Conservation (phyloP, 2,888 invertebrate genomes). For the Drosophila fulvimacula region DNA sequence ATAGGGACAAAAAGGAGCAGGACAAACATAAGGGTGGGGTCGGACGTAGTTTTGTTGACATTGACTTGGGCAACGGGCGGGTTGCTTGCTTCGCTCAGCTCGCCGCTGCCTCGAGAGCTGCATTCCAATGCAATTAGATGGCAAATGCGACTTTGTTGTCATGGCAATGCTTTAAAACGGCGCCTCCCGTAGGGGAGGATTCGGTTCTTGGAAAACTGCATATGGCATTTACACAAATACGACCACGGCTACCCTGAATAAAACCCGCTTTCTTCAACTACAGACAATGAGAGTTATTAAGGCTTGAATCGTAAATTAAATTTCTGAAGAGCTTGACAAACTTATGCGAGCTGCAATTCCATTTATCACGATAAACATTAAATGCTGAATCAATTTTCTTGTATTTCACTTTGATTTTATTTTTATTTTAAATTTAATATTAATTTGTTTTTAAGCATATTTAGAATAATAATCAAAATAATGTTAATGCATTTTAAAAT, state of each 20-base stretch:
- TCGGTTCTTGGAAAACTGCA: slow-evolving; percentile 67
- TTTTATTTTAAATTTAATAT: neutral
- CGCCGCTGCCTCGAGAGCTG: slow-evolving; percentile 39
- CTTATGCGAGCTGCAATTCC: neutral
- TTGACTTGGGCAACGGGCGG: slow-evolving; percentile 69
- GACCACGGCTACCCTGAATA: neutral
- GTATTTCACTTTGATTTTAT: neutral
- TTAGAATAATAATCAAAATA: neutral
- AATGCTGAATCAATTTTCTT: neutral
- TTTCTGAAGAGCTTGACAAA: slow-evolving; percentile 30
- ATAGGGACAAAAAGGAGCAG: slow-evolving; percentile 12
- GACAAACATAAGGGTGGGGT: slow-evolving; percentile 57
- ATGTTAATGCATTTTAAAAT: neutral
- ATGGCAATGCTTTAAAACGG: slow-evolving; percentile 41
- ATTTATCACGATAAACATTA: slow-evolving; percentile 3
- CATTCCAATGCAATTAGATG: slow-evolving; percentile 75
- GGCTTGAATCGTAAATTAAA: slow-evolving; percentile 7
- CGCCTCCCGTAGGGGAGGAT: slow-evolving; percentile 63
- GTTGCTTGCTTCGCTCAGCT: slow-evolving; percentile 19
- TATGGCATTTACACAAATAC: slow-evolving; percentile 40
- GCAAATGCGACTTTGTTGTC: slow-evolving; percentile 53
- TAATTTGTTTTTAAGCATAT: neutral
- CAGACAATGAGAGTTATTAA: neutral
- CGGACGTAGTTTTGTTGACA: slow-evolving; percentile 59
- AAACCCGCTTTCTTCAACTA: slow-evolving; percentile 22